These are phyloP conservation scores for Urechis unicinctus DNA, from an alignment of 2,888 invertebrate genomes.

Conservation along the genomic window DNA sequence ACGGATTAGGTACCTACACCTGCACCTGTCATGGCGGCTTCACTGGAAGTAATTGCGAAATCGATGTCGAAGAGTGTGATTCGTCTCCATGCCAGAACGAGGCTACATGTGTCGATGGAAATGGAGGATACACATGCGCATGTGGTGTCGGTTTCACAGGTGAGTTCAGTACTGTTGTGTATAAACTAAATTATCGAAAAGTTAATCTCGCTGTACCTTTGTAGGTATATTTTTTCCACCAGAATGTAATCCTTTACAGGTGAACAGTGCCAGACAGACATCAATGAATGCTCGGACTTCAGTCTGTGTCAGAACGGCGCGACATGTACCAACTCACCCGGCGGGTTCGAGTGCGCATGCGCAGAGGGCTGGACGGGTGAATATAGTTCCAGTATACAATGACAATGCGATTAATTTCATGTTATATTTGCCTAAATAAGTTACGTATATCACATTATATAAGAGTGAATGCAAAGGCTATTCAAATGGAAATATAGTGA, in stretches of 20 bases:
- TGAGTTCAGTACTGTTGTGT: too few relatives aligned
- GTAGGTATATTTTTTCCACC: neutral
- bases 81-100: conserved; percentile 18
- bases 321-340: conserved; percentile 6
- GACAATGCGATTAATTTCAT: too few relatives aligned
- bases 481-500: too few relatives aligned
- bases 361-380: conserved; percentile 15
- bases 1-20: conserved; percentile 2
- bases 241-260: too few relatives aligned
- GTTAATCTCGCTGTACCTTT: too few relatives aligned
- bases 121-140: too few relatives aligned
- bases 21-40: conserved; percentile 58
- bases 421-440: too few relatives aligned
- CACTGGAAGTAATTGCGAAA: conserved; percentile 26
- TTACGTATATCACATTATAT: too few relatives aligned
- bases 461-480: too few relatives aligned
- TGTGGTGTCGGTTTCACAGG: too few relatives aligned
- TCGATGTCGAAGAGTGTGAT: conserved; percentile 22
- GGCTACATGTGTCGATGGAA: conserved; percentile 17
- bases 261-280: conserved; percentile 58
- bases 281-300: conserved; percentile 63
- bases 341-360: conserved; percentile 24
- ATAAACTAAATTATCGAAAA: too few relatives aligned
- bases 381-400: too few relatives aligned
- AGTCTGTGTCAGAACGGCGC: conserved; percentile 18